Evolutionary conservation across 2,113 vertebrate genomes (phyloP).

Genomic region (Xiphias gladius): DNA sequence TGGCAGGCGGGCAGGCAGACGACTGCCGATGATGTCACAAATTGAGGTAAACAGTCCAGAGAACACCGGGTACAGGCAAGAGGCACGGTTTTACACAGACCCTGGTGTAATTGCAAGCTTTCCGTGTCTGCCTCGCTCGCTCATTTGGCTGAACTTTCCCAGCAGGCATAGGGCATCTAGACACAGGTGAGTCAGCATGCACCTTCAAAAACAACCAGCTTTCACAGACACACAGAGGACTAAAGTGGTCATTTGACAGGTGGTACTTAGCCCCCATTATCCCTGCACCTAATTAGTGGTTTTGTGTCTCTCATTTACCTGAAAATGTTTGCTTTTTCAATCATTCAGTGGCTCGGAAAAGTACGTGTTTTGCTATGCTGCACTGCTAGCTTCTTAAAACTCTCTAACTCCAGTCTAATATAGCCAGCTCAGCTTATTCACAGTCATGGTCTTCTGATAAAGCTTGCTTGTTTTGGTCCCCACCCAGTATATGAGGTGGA

Average conservation of each 20-base stretch:
- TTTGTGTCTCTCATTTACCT: slow-evolving; percentile 71
- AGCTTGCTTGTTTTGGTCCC: slow-evolving; percentile 78
- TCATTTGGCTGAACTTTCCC: slow-evolving; percentile 62
- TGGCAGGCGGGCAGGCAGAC: slow-evolving; percentile 1
- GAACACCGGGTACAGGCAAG: slow-evolving; percentile 40
- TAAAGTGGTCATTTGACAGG: slow-evolving; percentile 79
- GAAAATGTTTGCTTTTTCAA: slow-evolving; percentile 77
- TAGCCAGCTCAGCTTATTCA: slow-evolving; percentile 71
- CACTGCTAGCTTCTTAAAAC: slow-evolving; percentile 45
- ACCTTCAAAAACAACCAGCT: slow-evolving; percentile 67
- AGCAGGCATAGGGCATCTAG: slow-evolving; percentile 44
- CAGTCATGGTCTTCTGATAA: slow-evolving; percentile 80
- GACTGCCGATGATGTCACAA: slow-evolving; percentile 58
- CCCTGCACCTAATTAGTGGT: slow-evolving; percentile 71
- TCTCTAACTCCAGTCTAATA: slow-evolving; percentile 56
- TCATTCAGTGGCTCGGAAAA: slow-evolving; percentile 68
- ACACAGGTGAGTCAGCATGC: slow-evolving; percentile 72
- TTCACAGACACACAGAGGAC: slow-evolving; percentile 53
- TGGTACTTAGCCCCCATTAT: slow-evolving; percentile 75
- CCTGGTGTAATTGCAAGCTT: slow-evolving; percentile 62
- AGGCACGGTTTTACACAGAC: slow-evolving; percentile 40
- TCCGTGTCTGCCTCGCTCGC: slow-evolving; percentile 58
- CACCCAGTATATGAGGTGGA: slow-evolving; percentile 75
- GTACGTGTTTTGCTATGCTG: slow-evolving; percentile 69
- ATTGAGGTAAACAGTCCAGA: slow-evolving; percentile 50